phyloP scores from a whole-genome alignment of 2,888 invertebrate species.

The Esperia sulphurella region DNA sequence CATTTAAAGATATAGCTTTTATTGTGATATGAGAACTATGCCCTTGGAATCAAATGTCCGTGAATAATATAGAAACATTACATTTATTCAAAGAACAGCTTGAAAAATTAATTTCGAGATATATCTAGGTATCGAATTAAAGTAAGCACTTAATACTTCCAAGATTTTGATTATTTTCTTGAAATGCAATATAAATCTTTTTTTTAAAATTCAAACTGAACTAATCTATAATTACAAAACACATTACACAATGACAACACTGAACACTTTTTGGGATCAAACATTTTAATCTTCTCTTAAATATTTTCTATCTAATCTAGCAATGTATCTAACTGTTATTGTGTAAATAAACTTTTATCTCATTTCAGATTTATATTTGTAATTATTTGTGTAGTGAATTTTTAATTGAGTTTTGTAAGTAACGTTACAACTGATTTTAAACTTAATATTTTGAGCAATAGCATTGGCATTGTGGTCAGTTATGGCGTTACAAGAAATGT shows the following conservation, averaged over 20 bases:
- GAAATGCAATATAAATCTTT: too few species aligned
- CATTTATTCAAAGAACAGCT: too few species aligned
- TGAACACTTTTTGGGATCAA: conserved; percentile 41
- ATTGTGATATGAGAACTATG: too few species aligned
- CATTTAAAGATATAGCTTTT: too few species aligned
- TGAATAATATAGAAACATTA: too few species aligned
- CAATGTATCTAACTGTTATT: conserved; percentile 69
- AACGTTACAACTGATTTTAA: conserved; percentile 42
- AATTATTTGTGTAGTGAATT: conserved; percentile 73
- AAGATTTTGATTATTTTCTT: too few species aligned
- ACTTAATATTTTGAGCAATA: neutral
- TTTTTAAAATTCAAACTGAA: too few species aligned
- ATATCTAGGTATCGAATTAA: too few species aligned
- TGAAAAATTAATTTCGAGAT: too few species aligned
- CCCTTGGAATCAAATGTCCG: too few species aligned
- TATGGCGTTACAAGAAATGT: conserved; percentile 51
- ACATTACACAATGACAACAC: conserved; percentile 23
- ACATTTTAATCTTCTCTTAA: conserved; percentile 72
- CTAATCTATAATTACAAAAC: neutral
- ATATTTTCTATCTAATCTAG: conserved; percentile 77
- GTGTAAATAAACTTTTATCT: conserved; percentile 77
- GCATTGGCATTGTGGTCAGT: conserved; percentile 12
- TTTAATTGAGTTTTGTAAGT: conserved; percentile 65
- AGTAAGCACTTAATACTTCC: too few species aligned
- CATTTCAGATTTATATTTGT: conserved; percentile 73